Base-by-base conservation (phyloP, 2,888 invertebrate genomes). In the Eulithis testata region DNA sequence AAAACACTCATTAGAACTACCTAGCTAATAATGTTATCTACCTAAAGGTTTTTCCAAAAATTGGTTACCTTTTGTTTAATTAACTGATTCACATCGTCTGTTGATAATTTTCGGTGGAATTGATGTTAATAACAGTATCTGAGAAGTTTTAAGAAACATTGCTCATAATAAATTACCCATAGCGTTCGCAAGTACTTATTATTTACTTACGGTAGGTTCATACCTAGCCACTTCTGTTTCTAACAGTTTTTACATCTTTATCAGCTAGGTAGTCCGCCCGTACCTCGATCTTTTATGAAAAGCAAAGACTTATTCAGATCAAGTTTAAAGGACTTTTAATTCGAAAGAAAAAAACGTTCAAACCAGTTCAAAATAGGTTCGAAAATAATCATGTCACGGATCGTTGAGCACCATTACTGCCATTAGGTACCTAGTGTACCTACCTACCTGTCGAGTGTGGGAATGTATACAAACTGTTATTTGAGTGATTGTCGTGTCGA, bases 401-500 rank as follows among this genome's bases (percentile, higher is more conserved):
- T 31, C 62, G 58, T 37, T 63, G 56, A 60, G 27, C 55, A 56
- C 14, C 12, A 56, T 57, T 56, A 21, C 9, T 11, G 11, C 11
- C 3, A 40, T 8, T 8, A 40, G 40, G 40, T 40, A 40, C 8
- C 9, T 40, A 21, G 21, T 21, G 21, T 21, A 40, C 40, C 9
- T 40, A 40, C 6, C 37, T 47, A 47, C 47, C 49, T 21, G 47
- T 49, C 40, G 47, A 65, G 21, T 60, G 60, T 67, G 67, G 67
- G 67, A 64, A 63, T 49, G 31, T 31, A 52, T 40, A 63, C 49
- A 57, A 53, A 60, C 79, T 75, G 76, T 83, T 80, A 85, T 86
- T 84, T 84, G 73, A 75, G 76, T 79, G 80, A 84, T 85, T 84
- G 73, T 49, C 60, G 59, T 70, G 72, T 72, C 66, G 74, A 75